phyloP scores from a whole-genome alignment of 2,797 vertebrate genomes.

The Taeniopygia guttata region DNA sequence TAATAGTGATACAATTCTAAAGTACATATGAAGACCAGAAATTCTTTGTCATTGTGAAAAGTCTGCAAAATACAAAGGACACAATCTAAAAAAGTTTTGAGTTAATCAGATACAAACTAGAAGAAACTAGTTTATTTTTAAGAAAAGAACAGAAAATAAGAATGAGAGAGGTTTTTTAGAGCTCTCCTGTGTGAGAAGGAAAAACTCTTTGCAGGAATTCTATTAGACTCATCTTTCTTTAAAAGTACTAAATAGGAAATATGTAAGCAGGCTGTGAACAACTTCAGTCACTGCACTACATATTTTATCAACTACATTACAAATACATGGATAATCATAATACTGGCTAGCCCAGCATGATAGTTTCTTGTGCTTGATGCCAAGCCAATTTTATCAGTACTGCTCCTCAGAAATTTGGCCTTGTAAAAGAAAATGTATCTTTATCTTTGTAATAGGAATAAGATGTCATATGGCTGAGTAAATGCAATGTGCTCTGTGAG shows the following conservation, averaged over 20 bases:
- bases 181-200: background rate
- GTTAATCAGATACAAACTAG: background rate
- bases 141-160: background rate
- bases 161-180: background rate
- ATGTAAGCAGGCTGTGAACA: background rate
- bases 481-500: slow-evolving; percentile 3
- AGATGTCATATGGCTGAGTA: slow-evolving; percentile 56
- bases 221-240: background rate
- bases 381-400: slow-evolving; percentile 46
- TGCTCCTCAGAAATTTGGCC: slow-evolving; percentile 51
- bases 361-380: background rate
- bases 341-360: slow-evolving; percentile 29
- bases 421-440: slow-evolving; percentile 47
- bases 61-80: background rate
- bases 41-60: background rate
- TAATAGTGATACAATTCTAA: background rate
- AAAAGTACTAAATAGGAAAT: background rate
- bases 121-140: background rate
- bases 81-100: background rate
- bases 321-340: slow-evolving; percentile 42
- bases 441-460: slow-evolving; percentile 49
- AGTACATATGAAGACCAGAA: background rate
- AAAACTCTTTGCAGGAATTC: background rate
- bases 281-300: background rate
- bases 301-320: background rate